Evolutionary conservation across 1,140 invertebrate genomes (phyloP).

Genomic region (Venustaconcha ellipsiformis): DNA sequence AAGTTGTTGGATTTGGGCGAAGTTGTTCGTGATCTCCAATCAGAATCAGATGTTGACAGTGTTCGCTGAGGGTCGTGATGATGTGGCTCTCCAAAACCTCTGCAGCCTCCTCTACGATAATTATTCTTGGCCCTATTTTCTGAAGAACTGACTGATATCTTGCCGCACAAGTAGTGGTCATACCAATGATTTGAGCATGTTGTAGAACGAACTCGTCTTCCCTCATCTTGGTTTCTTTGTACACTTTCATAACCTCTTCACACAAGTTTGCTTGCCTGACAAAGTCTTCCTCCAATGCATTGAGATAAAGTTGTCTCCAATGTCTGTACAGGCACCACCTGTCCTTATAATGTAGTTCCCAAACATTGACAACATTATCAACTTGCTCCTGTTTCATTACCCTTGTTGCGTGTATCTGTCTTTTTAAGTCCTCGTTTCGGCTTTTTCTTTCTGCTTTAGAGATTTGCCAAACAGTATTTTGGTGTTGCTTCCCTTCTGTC

Average conservation of each 20-base stretch:
- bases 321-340: conserved; percentile 64
- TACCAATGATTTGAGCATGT: conserved; percentile 60
- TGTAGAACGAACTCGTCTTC: conserved; percentile 54
- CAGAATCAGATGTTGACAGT: conserved; percentile 84
- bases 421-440: conserved; percentile 17
- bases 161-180: conserved; percentile 66
- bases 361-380: conserved; percentile 53
- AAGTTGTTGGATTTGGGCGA: conserved; percentile 67
- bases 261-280: conserved; percentile 20
- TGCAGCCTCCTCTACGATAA: conserved; percentile 67
- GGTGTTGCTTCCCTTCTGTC: not conserved
- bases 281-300: conserved; percentile 52
- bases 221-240: conserved; percentile 39
- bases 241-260: conserved; percentile 20
- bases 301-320: conserved; percentile 56
- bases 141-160: conserved; percentile 47
- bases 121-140: conserved; percentile 54
- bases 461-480: conserved; percentile 13
- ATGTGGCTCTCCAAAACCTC: conserved; percentile 65
- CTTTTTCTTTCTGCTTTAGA: conserved; percentile 25
- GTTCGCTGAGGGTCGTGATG: conserved; percentile 72
- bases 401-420: conserved; percentile 11
- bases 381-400: conserved; percentile 16
- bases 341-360: conserved; percentile 52
- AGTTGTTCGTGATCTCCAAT: conserved; percentile 80